Conservation (phyloP, 1,140 invertebrate genomes). For the Trinorchestia longiramus region DNA sequence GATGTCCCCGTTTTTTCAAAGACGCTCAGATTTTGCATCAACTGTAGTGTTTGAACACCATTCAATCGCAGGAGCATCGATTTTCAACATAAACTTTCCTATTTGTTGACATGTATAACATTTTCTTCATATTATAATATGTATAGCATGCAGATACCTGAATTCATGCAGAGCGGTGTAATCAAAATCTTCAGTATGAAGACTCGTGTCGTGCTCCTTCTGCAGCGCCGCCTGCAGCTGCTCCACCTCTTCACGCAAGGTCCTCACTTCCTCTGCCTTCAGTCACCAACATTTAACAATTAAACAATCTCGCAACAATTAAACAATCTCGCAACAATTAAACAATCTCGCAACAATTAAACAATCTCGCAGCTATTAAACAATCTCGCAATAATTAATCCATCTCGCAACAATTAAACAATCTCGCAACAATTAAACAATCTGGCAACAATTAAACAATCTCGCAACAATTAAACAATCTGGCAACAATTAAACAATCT, state of each 20-base stretch:
- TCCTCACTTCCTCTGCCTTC: background rate
- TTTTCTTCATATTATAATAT: background rate
- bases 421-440: too few relatives aligned
- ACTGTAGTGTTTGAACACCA: too few relatives aligned
- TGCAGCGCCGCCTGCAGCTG: background rate
- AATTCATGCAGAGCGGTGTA: background rate
- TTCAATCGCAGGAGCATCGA: too few relatives aligned
- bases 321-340: background rate
- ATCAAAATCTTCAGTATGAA: background rate
- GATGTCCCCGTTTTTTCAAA: too few relatives aligned
- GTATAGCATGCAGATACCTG: background rate
- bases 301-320: too few relatives aligned
- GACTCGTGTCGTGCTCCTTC: background rate
- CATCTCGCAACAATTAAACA: too few relatives aligned
- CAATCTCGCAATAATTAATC: too few relatives aligned
- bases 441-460: too few relatives aligned
- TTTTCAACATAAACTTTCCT: background rate
- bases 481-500: too few relatives aligned
- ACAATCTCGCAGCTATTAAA: background rate
- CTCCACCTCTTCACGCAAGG: background rate
- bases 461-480: too few relatives aligned
- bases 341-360: background rate
- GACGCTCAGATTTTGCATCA: too few relatives aligned
- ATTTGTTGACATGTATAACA: background rate
- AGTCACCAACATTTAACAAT: background rate